These are phyloP conservation scores for Adelognathus sp. DNA, from an alignment of 2,888 invertebrate genomes.

Conservation along the genomic window DNA sequence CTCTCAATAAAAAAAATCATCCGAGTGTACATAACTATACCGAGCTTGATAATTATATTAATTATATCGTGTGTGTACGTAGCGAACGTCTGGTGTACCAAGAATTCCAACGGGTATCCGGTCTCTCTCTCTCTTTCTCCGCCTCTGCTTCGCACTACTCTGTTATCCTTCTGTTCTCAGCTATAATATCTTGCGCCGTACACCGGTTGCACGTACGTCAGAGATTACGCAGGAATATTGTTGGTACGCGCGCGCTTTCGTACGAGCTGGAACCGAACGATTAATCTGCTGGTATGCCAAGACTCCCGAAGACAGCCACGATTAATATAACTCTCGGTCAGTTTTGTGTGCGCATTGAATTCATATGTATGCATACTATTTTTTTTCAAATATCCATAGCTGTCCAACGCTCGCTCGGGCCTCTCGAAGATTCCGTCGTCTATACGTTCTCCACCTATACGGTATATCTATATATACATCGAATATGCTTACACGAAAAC, in stretches of 20 bases:
- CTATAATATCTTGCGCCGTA: constrained; percentile 17
- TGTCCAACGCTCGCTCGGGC: background rate
- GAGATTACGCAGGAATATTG: constrained; percentile 36
- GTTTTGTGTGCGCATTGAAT: constrained; percentile 18
- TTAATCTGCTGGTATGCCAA: constrained; percentile 62
- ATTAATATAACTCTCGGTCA: constrained; percentile 65
- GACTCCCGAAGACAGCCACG: constrained; percentile 61
- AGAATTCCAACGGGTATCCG: constrained; percentile 46
- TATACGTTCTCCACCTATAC: background rate
- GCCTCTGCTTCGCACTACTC: constrained; percentile 9
- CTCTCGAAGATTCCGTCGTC: background rate
- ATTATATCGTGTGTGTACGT: constrained; percentile 50
- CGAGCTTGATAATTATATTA: constrained; percentile 56
- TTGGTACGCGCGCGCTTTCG: constrained; percentile 36
- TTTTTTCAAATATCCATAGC: background rate
- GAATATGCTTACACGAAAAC: constrained; percentile 1
- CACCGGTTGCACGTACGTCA: constrained; percentile 41
- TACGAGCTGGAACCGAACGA: constrained; percentile 53
- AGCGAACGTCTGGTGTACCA: constrained; percentile 16
- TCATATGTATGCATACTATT: constrained; percentile 3
- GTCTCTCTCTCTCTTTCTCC: constrained; percentile 1
- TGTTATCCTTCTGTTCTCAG: constrained; percentile 16
- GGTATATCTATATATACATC: background rate
- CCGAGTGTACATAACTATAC: background rate
- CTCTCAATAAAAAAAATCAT: constrained; percentile 10